Evolutionary conservation across 1,140 invertebrate species (phyloP).

Genomic region (Drosophila melanica): DNA sequence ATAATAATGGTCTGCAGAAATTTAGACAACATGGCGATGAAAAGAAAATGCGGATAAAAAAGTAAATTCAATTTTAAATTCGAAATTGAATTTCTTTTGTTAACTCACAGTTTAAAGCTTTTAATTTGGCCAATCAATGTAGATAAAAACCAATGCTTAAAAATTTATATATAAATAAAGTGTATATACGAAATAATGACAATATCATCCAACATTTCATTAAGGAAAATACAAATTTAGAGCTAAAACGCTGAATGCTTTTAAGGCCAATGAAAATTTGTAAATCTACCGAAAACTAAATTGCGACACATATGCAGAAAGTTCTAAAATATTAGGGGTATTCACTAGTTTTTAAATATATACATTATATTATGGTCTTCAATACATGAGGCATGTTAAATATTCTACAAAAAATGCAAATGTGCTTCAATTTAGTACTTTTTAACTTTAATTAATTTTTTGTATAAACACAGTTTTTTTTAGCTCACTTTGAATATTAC

Average conservation of each 20-base stretch:
- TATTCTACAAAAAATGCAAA: no score
- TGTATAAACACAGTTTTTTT: no score
- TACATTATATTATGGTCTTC: no score
- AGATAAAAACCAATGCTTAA: background rate
- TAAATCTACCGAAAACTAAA: background rate
- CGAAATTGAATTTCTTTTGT: no score
- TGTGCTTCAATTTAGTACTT: no score
- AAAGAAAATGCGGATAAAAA: background rate
- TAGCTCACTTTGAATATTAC: background rate
- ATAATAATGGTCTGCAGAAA: slow-evolving; percentile 20
- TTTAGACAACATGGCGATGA: background rate
- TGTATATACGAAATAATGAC: background rate
- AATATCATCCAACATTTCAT: background rate
- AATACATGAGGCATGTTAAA: no score
- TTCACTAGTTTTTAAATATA: background rate
- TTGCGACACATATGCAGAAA: background rate
- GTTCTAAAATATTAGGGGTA: background rate
- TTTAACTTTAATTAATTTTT: no score
- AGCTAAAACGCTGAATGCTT: background rate
- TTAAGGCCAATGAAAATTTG: slow-evolving; percentile 6
- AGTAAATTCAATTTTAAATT: background rate
- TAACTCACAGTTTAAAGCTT: background rate
- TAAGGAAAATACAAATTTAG: background rate
- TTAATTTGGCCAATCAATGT: background rate
- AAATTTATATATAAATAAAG: background rate